Percentiles rank a stretch among this genome's conserved stretches.
Conservation (phyloP, 2,888 invertebrate species). For the Meiosimyza decipiens region DNA sequence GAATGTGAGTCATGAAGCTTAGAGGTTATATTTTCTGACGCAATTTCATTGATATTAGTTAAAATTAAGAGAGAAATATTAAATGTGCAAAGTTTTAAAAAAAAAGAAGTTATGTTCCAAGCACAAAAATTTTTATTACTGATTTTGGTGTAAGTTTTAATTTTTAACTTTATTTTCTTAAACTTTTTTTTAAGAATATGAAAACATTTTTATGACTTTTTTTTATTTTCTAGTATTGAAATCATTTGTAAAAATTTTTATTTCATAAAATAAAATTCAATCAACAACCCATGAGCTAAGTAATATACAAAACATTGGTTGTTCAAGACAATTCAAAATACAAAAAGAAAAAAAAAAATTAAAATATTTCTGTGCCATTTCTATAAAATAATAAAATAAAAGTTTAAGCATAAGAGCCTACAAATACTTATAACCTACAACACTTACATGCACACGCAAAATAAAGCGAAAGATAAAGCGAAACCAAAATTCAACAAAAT, state of each 20-base stretch:
- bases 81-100: not conserved
- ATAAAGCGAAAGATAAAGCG: not conserved
- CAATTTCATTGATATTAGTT: not conserved
- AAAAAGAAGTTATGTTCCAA: too few species aligned
- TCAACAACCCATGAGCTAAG: constrained; percentile 26
- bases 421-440: not conserved
- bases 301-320: constrained; percentile 26
- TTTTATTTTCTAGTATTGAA: not conserved
- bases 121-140: not conserved
- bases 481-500: constrained; percentile 1
- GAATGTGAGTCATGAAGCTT: too few species aligned
- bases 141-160: not conserved
- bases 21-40: not conserved
- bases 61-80: not conserved
- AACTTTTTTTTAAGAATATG: too few species aligned
- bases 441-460: not conserved
- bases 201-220: not conserved
- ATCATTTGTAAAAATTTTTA: not conserved
- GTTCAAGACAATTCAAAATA: constrained; percentile 33
- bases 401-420: not conserved
- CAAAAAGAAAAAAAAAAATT: not conserved
- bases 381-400: constrained; percentile 14
- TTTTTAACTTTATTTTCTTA: too few species aligned
- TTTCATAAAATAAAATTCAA: constrained; percentile 11
- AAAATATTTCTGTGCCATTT: not conserved